These are phyloP conservation scores for Mythimna ferrago DNA, from an alignment of 2,888 invertebrate genomes.

Conservation along the genomic window DNA sequence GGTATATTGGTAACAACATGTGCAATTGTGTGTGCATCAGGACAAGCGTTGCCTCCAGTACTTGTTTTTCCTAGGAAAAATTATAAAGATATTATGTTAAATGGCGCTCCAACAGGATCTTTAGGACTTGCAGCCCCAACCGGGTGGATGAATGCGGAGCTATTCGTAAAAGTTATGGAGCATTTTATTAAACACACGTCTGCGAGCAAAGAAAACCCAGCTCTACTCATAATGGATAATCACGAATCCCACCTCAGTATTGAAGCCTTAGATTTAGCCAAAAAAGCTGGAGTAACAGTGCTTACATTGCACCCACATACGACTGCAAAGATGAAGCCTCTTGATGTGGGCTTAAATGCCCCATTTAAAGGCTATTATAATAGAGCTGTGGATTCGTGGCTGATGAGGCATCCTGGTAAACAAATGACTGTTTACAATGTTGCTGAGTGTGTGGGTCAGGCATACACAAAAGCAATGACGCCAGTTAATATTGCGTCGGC, in stretches of 20 bases:
- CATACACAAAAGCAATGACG: slow-evolving; percentile 39
- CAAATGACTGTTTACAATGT: slow-evolving; percentile 53
- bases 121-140: slow-evolving; percentile 20
- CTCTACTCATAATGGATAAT: slow-evolving; percentile 1
- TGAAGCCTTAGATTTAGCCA: slow-evolving; percentile 5
- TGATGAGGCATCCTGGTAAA: slow-evolving; percentile 53
- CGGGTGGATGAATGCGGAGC: slow-evolving; percentile 3
- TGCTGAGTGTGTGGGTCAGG: slow-evolving; percentile 54
- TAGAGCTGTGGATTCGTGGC: slow-evolving; percentile 57
- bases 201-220: slow-evolving; percentile 2
- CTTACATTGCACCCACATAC: slow-evolving; percentile 59
- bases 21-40: background rate
- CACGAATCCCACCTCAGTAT: slow-evolving; percentile 1
- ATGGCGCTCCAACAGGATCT: slow-evolving; percentile 9
- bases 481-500: slow-evolving; percentile 31
- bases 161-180: slow-evolving; percentile 7
- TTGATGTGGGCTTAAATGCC: slow-evolving; percentile 57
- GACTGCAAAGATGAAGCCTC: slow-evolving; percentile 56
- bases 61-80: background rate
- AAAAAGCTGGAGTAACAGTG: slow-evolving; percentile 47
- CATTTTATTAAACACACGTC: slow-evolving; percentile 6
- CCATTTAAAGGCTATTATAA: slow-evolving; percentile 56
- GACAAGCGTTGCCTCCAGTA: slow-evolving; percentile 1
- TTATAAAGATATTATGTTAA: background rate
- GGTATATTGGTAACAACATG: slow-evolving; percentile 51